Percentiles rank a stretch among this genome's conserved stretches.
phyloP scores from a whole-genome alignment of 2,888 invertebrate species.

The Lycocerus yunnanus region DNA sequence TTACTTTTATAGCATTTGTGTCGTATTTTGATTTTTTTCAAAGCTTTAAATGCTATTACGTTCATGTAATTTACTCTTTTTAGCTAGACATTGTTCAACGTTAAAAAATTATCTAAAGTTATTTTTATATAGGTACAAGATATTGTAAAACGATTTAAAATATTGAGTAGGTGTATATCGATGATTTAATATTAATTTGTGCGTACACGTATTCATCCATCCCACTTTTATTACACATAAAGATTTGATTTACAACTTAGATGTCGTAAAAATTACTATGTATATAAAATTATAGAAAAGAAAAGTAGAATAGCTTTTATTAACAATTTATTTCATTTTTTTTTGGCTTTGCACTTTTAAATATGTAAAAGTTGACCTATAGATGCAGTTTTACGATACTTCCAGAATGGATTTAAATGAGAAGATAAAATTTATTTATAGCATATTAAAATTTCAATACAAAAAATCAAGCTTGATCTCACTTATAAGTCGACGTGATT shows the following conservation, averaged over 20 bases:
- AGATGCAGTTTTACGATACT: background rate
- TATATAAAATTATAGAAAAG: background rate
- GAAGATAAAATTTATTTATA: slow-evolving; percentile 18
- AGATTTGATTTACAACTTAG: background rate
- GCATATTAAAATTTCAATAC: slow-evolving; percentile 6
- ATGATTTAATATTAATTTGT: background rate
- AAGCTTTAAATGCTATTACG: background rate
- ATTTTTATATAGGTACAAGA: background rate
- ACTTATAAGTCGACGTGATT: slow-evolving; percentile 35
- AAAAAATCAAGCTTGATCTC: slow-evolving; percentile 31
- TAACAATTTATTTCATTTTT: background rate
- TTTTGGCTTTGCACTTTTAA: background rate
- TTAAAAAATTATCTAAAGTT: background rate
- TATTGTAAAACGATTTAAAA: background rate
- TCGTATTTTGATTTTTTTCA: background rate
- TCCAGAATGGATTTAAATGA: background rate
- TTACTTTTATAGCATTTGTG: slow-evolving; percentile 16
- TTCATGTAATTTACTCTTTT: background rate
- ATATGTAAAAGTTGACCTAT: background rate
- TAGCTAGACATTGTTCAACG: background rate
- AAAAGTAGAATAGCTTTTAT: background rate
- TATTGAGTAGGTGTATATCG: background rate
- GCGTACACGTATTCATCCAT: background rate
- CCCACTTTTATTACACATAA: background rate
- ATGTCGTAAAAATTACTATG: background rate